Evolutionary conservation across 2,113 vertebrate species (phyloP), one percentile per base, ranked within the genome.

Genomic region (Rhineura floridana): DNA sequence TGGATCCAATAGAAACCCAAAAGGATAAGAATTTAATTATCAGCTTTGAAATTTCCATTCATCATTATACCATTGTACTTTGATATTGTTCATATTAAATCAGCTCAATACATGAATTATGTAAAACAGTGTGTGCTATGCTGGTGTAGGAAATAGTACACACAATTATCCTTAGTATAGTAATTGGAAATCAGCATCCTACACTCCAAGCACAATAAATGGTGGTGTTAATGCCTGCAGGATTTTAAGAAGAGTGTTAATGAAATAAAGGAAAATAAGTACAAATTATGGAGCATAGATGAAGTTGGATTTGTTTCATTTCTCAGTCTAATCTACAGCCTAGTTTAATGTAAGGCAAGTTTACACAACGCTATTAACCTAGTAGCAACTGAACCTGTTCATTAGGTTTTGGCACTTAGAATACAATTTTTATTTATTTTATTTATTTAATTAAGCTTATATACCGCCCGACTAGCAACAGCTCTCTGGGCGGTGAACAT

Each of bases 191-290:
- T 88, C 55, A 83, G 65, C 15, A 62, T 72, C 44, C 88, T 86
- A 83, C 2, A 46, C 85, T 87, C 4, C 0, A 65, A n/a, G 80
- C 44, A 80, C 89, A 79, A 52, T 88, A 19, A 82, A 48, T 55
- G 25, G 80, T 73, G 78, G 23, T 9, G 21, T 85, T 65, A 79
- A 89, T 1, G 0, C 77, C 80, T 90, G 90, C 79, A 89, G 70
- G 85, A 91, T 88, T 91, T 76, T 36, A 75, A 90, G 93, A 87
- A 87, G n/a, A 83, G 52, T 21, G 90, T 92, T 92, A 59, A 90
- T 73, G 87, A 3, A 4, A 48, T 82, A 15, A 63, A 69, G 79
- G 55, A 48, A 55, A 23, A 17, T 81, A 21, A 1, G 85, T 91
- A 48, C 85, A 72, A 87, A 92, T 81, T 42, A 84, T 82, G 93